Conservation (phyloP, 1,140 invertebrate species). For the Dysdera silvatica region DNA sequence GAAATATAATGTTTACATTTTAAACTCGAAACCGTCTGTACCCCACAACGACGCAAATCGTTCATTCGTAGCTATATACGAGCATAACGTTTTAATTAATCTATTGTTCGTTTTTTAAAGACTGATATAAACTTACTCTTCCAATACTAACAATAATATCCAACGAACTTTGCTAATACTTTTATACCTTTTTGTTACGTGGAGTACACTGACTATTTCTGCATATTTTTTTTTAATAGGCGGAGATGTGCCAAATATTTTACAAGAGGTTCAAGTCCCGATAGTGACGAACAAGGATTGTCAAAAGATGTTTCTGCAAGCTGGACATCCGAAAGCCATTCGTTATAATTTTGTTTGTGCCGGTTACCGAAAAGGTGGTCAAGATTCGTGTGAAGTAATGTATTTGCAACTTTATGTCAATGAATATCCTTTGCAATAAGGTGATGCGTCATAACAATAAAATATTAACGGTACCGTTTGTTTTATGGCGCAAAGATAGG, state of each 20-base stretch:
- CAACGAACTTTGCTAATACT: not conserved
- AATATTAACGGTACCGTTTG: not conserved
- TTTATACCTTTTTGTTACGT: not conserved
- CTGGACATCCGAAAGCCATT: slow-evolving; percentile 77
- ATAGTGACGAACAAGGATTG: slow-evolving; percentile 83
- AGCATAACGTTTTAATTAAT: too few relatives aligned
- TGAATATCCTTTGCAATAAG: too few relatives aligned
- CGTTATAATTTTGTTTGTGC: slow-evolving; percentile 85
- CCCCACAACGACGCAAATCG: too few relatives aligned
- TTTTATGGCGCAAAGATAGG: too few relatives aligned
- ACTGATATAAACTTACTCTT: too few relatives aligned
- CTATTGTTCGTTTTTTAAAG: too few relatives aligned
- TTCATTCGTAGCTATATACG: too few relatives aligned
- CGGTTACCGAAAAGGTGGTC: slow-evolving; percentile 82
- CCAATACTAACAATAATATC: not conserved
- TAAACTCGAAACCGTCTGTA: too few relatives aligned
- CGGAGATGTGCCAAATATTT: slow-evolving; percentile 73
- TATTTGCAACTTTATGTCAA: not conserved
- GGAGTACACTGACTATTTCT: not conserved
- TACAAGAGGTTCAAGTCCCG: slow-evolving; percentile 86
- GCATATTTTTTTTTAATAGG: slow-evolving; percentile 48
- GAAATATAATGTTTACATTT: too few relatives aligned
- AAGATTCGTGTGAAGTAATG: slow-evolving; percentile 80
- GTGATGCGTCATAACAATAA: not conserved
- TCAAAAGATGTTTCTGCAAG: slow-evolving; percentile 87